Percentiles rank a stretch among this genome's conserved stretches.
Conservation (phyloP, 2,113 vertebrate genomes). For the Gymnarchus niloticus region DNA sequence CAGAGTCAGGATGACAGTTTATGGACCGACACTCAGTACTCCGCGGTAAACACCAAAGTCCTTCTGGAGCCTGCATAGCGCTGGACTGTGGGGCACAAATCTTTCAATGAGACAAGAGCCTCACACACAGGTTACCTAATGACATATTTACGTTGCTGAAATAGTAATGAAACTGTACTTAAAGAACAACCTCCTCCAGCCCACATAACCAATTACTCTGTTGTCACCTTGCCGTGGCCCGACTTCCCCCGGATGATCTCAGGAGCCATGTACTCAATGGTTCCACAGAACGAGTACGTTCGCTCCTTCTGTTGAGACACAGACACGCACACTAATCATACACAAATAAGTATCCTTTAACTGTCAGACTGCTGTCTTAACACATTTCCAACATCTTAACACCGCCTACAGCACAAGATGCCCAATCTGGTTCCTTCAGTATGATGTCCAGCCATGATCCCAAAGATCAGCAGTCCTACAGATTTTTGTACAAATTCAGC, state of each 20-base stretch:
- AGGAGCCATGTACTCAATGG: conserved; percentile 89
- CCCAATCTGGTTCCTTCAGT: not conserved
- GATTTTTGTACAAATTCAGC: not conserved
- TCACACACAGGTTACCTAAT: not conserved
- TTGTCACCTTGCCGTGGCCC: conserved; percentile 79
- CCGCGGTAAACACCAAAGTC: not conserved
- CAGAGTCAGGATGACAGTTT: not conserved
- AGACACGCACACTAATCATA: not conserved
- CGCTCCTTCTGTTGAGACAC: conserved; percentile 68
- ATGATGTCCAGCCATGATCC: too few relatives aligned
- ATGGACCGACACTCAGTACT: not conserved
- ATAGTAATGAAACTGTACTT: too few relatives aligned
- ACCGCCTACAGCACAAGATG: not conserved
- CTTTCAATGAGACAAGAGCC: not conserved
- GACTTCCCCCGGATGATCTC: conserved; percentile 83
- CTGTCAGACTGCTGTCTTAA: not conserved
- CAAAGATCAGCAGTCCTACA: not conserved
- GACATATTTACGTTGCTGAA: not conserved
- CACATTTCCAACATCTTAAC: not conserved
- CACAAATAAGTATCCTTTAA: not conserved
- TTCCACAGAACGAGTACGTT: conserved; percentile 88
- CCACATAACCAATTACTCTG: not conserved
- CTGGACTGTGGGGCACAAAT: not conserved
- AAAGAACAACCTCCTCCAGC: not conserved
- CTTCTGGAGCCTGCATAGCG: not conserved